A percentile compares a stretch with the other conserved stretches of the same genome.
Evolutionary conservation across 2,888 invertebrate species (phyloP).

Genomic region (Griposia aprilina): DNA sequence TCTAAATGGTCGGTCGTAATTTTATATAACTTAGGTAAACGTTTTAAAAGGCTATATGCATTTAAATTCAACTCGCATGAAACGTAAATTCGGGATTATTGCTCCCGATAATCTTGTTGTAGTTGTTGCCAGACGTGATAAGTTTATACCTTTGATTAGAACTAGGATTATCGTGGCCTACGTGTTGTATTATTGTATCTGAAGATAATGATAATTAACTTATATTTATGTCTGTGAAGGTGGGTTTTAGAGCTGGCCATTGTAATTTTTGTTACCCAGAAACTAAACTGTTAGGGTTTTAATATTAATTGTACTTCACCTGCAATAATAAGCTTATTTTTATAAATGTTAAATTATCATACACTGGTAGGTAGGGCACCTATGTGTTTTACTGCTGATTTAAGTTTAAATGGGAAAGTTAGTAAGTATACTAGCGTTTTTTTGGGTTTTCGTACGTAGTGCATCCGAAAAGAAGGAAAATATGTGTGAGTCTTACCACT

Average conservation of each 20-base stretch:
- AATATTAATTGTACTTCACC: not conserved
- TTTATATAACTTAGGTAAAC: slow-evolving; percentile 50
- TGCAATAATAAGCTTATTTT: not conserved
- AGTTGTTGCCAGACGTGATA: slow-evolving; percentile 44
- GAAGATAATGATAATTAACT: slow-evolving; percentile 30
- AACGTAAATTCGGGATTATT: slow-evolving; percentile 59
- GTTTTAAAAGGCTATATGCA: slow-evolving; percentile 50
- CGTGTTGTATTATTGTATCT: slow-evolving; percentile 42
- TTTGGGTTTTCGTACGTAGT: not conserved
- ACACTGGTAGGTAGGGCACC: not conserved
- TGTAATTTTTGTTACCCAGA: not conserved
- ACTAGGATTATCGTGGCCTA: slow-evolving; percentile 47
- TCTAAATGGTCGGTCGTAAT: slow-evolving; percentile 60
- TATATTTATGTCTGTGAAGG: slow-evolving; percentile 20
- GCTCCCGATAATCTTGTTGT: slow-evolving; percentile 57
- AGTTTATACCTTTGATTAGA: slow-evolving; percentile 46
- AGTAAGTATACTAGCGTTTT: not conserved
- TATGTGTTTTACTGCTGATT: not conserved
- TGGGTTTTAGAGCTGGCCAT: not conserved
- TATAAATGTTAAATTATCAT: not conserved
- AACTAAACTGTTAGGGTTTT: not conserved
- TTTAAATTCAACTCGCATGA: slow-evolving; percentile 58
- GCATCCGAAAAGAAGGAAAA: slow-evolving; percentile 11
- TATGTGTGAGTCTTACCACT: not conserved
- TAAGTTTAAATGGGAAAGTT: not conserved